Evolutionary conservation across 64 coral and sea anemone species (phyloP).

Genomic region (Exaiptasia diaphana): DNA sequence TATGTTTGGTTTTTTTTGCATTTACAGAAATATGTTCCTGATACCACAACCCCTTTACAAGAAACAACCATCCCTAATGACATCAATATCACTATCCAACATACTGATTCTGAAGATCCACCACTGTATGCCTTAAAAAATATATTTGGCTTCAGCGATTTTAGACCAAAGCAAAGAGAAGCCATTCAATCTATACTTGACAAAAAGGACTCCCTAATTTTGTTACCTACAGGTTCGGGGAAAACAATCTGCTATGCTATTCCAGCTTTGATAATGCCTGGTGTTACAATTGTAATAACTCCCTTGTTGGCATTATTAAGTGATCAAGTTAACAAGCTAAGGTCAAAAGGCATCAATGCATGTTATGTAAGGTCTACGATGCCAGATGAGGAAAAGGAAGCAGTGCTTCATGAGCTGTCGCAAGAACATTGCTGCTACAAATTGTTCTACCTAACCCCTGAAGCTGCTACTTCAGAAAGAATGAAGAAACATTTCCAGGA

Average conservation of each 20-base stretch:
- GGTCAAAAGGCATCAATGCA: constrained; percentile 49
- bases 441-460: not conserved
- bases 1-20: not conserved
- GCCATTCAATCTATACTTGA: constrained; percentile 31
- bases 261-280: constrained; percentile 29
- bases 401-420: not conserved
- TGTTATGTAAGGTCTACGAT: constrained; percentile 30
- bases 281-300: constrained; percentile 39
- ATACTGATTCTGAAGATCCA: not conserved
- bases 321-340: constrained; percentile 28
- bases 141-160: constrained; percentile 1
- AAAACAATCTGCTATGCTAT: constrained; percentile 54
- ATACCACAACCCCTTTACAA: not conserved
- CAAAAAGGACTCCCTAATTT: constrained; percentile 33
- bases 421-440: not conserved
- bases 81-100: not conserved
- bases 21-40: not conserved
- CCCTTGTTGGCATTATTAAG: constrained; percentile 32
- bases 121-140: not conserved
- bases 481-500: not conserved
- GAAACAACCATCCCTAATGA: not conserved
- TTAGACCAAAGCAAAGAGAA: constrained; percentile 45
- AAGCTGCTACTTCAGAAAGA: not conserved
- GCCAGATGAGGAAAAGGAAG: not conserved
- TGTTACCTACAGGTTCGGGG: constrained; percentile 52